A percentile compares a stretch with the other conserved stretches of the same genome.
These are phyloP conservation scores for Gryllus bimaculatus DNA, from an alignment of 1,140 invertebrate genomes.

Conservation along the genomic window DNA sequence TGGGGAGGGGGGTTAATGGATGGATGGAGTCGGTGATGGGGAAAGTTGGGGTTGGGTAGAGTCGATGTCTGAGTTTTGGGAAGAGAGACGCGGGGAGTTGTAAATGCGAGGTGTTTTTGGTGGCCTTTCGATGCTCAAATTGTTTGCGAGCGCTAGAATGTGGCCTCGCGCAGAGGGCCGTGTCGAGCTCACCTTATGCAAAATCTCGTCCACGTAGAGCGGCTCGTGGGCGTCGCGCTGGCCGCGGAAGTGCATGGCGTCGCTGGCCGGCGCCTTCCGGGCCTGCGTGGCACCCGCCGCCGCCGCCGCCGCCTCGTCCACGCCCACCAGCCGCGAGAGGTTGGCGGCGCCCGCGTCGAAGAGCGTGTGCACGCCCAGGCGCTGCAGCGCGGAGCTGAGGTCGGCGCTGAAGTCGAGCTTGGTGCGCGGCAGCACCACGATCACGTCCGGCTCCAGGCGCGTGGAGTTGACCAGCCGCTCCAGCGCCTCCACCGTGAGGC, in stretches of 20 bases:
- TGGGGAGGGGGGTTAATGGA: too few species aligned
- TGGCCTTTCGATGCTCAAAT: too few species aligned
- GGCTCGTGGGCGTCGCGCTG: not conserved
- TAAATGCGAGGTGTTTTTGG: too few species aligned
- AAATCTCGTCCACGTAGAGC: not conserved
- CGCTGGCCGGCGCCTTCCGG: not conserved
- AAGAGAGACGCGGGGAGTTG: too few species aligned
- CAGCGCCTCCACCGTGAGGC: constrained; percentile 40
- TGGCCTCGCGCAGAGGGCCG: too few species aligned
- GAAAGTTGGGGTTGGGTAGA: too few species aligned
- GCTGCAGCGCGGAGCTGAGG: constrained; percentile 40
- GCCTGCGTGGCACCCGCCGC: not conserved
- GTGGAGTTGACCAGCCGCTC: constrained; percentile 38
- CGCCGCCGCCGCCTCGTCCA: not conserved
- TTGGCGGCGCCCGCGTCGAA: constrained; percentile 49
- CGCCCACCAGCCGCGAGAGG: constrained; percentile 43
- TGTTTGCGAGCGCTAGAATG: too few species aligned
- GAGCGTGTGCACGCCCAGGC: constrained; percentile 46
- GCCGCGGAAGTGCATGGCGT: not conserved
- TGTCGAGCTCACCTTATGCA: not conserved
- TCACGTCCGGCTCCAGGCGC: not conserved
- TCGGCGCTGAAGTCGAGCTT: constrained; percentile 45
- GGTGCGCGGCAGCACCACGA: constrained; percentile 18
- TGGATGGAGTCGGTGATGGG: too few species aligned
- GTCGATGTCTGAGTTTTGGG: too few species aligned